phyloP scores from a whole-genome alignment of 2,888 invertebrate genomes.

The Electrophaes corylata region DNA sequence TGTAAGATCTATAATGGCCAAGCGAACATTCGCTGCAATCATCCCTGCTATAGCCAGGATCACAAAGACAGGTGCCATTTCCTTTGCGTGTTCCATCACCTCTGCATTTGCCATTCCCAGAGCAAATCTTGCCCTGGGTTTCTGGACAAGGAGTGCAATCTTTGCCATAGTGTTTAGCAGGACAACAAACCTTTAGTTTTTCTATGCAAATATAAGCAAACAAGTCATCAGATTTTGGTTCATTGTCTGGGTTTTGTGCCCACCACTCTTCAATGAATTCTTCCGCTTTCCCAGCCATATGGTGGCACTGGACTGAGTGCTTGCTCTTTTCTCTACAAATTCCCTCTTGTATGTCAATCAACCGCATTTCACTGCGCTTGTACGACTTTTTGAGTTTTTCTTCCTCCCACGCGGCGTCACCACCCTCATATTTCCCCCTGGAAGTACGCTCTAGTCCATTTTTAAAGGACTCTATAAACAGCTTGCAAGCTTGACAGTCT shows the following conservation, averaged over 20 bases:
- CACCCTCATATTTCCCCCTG: constrained; percentile 96
- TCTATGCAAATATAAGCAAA: constrained; percentile 91
- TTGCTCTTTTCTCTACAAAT: constrained; percentile 91
- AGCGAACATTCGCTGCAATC: constrained; percentile 90
- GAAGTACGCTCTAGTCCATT: constrained; percentile 92
- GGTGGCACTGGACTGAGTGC: constrained; percentile 91
- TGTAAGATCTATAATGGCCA: constrained; percentile 90
- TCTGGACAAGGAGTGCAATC: constrained; percentile 92
- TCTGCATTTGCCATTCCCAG: constrained; percentile 90
- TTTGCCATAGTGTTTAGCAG: constrained; percentile 91
- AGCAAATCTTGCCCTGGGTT: constrained; percentile 89
- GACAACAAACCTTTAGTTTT: constrained; percentile 91
- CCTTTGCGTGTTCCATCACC: constrained; percentile 97
- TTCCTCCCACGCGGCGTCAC: constrained; percentile 97
- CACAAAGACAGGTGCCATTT: constrained; percentile 95
- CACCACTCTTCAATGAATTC: constrained; percentile 95
- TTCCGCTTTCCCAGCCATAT: constrained; percentile 93
- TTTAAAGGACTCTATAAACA: constrained; percentile 90
- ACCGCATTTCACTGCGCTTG: constrained; percentile 93
- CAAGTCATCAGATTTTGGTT: constrained; percentile 54
- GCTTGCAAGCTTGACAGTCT: constrained; percentile 91
- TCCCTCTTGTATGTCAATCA: constrained; percentile 95
- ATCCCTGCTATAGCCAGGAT: constrained; percentile 91
- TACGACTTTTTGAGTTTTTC: constrained; percentile 92
- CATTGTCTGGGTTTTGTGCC: constrained; percentile 82